Percentiles rank a stretch among this genome's conserved stretches.
These are phyloP conservation scores for Falco naumanni DNA, from an alignment of 2,797 vertebrate species.

Conservation along the genomic window DNA sequence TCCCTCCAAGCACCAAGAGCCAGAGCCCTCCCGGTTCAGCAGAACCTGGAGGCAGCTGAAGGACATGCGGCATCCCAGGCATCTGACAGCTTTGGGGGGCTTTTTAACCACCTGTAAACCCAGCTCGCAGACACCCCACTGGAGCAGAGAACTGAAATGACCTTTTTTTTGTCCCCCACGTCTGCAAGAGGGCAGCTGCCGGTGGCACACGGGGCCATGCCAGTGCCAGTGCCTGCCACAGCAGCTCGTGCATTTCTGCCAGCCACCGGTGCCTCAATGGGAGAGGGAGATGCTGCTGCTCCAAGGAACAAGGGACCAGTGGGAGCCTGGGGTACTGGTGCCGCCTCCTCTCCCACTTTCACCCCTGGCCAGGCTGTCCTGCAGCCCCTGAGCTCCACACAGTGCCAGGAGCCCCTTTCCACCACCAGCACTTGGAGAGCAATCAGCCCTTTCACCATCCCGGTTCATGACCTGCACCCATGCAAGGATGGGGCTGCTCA, in stretches of 20 bases:
- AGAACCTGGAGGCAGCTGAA: neutral
- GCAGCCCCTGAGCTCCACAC: neutral
- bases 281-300: neutral
- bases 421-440: neutral
- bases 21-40: neutral
- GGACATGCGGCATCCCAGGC: neutral
- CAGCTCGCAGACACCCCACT: neutral
- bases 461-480: rapidly evolving
- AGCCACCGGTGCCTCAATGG: neutral
- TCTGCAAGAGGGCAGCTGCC: neutral
- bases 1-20: neutral
- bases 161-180: neutral
- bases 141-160: neutral
- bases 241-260: neutral
- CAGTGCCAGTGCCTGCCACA: rapidly evolving
- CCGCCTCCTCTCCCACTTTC: neutral
- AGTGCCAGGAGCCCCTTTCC: neutral
- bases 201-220: rapidly evolving
- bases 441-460: rapidly evolving
- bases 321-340: neutral
- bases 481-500: neutral
- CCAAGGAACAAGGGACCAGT: neutral
- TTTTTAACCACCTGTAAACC: neutral
- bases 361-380: neutral
- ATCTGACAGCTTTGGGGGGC: neutral